Evolutionary conservation across 2,113 vertebrate species (phyloP).

Genomic region (Nycticorax nycticorax): DNA sequence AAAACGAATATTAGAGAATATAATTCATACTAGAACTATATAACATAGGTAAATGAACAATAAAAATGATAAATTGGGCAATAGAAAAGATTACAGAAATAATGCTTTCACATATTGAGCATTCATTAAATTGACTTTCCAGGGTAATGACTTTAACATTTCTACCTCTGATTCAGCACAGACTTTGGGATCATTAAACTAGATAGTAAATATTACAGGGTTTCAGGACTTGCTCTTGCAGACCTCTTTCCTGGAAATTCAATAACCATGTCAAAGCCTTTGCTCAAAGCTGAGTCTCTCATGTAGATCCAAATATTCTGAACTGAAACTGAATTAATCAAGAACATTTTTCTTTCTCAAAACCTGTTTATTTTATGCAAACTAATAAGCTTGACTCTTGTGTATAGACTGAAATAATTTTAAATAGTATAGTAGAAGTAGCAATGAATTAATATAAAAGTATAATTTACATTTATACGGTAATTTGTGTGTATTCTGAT

Average conservation of each 20-base stretch:
- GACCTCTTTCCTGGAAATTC: slow-evolving; percentile 24
- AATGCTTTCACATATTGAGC: slow-evolving; percentile 74
- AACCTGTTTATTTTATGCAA: neutral
- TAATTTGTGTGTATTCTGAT: neutral
- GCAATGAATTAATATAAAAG: neutral
- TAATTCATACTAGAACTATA: slow-evolving; percentile 74
- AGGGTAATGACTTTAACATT: slow-evolving; percentile 79
- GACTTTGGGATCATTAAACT: slow-evolving; percentile 71
- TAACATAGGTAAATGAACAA: slow-evolving; percentile 79
- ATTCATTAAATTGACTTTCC: slow-evolving; percentile 80
- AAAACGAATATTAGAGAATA: slow-evolving; percentile 44
- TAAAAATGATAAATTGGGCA: slow-evolving; percentile 79
- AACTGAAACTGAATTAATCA: neutral
- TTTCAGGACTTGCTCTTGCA: slow-evolving; percentile 36
- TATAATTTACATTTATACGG: neutral
- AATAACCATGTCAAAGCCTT: neutral
- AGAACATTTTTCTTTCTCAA: neutral
- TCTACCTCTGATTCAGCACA: slow-evolving; percentile 74
- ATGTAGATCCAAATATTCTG: neutral
- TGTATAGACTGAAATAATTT: neutral
- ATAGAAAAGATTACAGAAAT: slow-evolving; percentile 81
- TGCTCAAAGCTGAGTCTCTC: neutral
- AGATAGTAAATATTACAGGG: slow-evolving; percentile 72
- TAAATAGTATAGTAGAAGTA: neutral
- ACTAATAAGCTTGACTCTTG: neutral